phyloP scores from a whole-genome alignment of 23 tunicate genomes.

The Corella eumyota region DNA sequence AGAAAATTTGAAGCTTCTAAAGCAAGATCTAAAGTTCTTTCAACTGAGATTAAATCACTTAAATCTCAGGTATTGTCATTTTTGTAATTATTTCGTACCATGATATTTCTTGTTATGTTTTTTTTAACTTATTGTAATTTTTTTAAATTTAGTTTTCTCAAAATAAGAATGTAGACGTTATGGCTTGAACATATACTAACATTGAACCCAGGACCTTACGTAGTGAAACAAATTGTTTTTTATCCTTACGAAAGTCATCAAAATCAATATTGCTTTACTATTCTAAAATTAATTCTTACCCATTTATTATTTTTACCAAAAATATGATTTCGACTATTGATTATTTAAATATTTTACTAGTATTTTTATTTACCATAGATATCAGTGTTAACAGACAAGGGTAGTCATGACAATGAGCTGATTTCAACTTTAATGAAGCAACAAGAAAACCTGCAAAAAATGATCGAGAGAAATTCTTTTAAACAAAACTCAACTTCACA shows the following conservation, averaged over 20 bases:
- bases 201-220: too few relatives aligned
- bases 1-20: slow-evolving; percentile 66
- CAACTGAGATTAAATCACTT: slow-evolving; percentile 40
- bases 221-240: too few relatives aligned
- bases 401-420: slow-evolving; percentile 78
- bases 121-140: not conserved
- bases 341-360: too few relatives aligned
- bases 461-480: slow-evolving; percentile 32
- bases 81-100: not conserved
- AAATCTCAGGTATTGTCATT: slow-evolving; percentile 64
- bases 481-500: slow-evolving; percentile 4
- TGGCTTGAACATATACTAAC: too few relatives aligned
- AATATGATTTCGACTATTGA: too few relatives aligned
- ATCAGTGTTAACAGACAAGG: slow-evolving; percentile 62
- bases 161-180: too few relatives aligned
- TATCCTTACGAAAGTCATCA: too few relatives aligned
- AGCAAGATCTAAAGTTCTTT: slow-evolving; percentile 52
- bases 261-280: too few relatives aligned
- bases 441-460: slow-evolving; percentile 62
- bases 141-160: not conserved
- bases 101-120: not conserved
- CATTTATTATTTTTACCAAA: too few relatives aligned
- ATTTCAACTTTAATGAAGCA: slow-evolving; percentile 74
- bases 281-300: too few relatives aligned
- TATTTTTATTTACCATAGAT: slow-evolving; percentile 34